These are phyloP conservation scores for Drosophila phalerata DNA, from an alignment of 2,888 invertebrate species.

Conservation along the genomic window DNA sequence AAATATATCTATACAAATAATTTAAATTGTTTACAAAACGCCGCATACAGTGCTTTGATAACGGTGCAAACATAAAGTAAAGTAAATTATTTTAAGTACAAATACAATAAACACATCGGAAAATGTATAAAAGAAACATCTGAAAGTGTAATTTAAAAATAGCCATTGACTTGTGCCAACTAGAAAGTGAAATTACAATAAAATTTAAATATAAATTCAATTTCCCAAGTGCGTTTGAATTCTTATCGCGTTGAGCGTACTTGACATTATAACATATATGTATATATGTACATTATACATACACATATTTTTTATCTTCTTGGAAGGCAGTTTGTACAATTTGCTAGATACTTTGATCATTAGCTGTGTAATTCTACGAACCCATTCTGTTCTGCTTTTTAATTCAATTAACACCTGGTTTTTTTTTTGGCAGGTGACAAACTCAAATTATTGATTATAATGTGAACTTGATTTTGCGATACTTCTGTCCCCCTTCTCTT, in stretches of 20 bases:
- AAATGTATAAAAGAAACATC: constrained; percentile 9
- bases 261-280: constrained; percentile 47
- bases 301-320: constrained; percentile 39
- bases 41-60: constrained; percentile 11
- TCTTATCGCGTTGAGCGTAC: constrained; percentile 47
- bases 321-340: constrained; percentile 14
- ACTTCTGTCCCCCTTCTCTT: neutral
- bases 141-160: constrained; percentile 40
- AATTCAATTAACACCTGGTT: constrained; percentile 34
- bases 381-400: constrained; percentile 16
- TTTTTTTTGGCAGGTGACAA: neutral
- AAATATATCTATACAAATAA: constrained; percentile 10
- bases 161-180: constrained; percentile 35
- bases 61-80: constrained; percentile 20
- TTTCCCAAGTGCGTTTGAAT: constrained; percentile 40
- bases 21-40: constrained; percentile 3
- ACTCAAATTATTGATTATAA: constrained; percentile 18
- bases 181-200: constrained; percentile 44
- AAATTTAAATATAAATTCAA: constrained; percentile 7
- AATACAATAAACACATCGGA: constrained; percentile 4
- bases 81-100: neutral
- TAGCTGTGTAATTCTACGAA: constrained; percentile 6
- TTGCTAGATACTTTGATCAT: constrained; percentile 20
- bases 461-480: constrained; percentile 15
- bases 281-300: constrained; percentile 1